These are phyloP conservation scores for Mustelus asterias DNA, from an alignment of 2,113 vertebrate genomes.

Conservation along the genomic window DNA sequence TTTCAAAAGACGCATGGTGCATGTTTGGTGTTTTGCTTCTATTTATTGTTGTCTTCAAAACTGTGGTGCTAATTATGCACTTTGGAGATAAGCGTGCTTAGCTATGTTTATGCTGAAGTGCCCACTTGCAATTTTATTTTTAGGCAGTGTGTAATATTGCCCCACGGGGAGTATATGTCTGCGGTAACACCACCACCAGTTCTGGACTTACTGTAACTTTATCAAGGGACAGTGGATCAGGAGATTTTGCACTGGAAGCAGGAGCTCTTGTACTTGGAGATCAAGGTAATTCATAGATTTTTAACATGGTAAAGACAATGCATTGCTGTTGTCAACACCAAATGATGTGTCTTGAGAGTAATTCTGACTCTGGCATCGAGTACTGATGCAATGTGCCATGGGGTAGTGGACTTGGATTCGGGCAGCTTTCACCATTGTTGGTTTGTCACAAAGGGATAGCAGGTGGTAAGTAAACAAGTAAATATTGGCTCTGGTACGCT, in stretches of 20 bases:
- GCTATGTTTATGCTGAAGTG: not conserved
- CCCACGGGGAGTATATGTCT: conserved; percentile 92
- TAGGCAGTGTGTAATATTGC: conserved; percentile 86
- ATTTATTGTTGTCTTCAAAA: not conserved
- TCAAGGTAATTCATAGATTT: conserved; percentile 68
- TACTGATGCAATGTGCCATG: not conserved
- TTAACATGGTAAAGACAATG: not conserved
- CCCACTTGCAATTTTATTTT: conserved; percentile 11
- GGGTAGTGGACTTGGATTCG: not conserved
- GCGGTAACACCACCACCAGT: conserved; percentile 91
- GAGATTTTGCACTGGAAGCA: conserved; percentile 90
- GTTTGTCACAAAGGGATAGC: not conserved
- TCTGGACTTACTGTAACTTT: conserved; percentile 90
- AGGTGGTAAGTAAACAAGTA: not conserved
- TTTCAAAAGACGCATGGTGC: not conserved
- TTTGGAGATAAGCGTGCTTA: not conserved
- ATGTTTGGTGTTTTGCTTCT: not conserved
- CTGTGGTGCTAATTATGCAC: not conserved
- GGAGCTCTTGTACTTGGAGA: conserved; percentile 92
- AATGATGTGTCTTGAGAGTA: not conserved
- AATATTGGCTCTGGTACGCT: not conserved
- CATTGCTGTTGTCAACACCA: not conserved
- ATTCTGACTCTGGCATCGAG: not conserved
- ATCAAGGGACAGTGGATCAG: conserved; percentile 77
- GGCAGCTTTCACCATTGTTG: not conserved